phyloP scores from a whole-genome alignment of 1,140 invertebrate genomes.

The Lucilia cuprina region DNA sequence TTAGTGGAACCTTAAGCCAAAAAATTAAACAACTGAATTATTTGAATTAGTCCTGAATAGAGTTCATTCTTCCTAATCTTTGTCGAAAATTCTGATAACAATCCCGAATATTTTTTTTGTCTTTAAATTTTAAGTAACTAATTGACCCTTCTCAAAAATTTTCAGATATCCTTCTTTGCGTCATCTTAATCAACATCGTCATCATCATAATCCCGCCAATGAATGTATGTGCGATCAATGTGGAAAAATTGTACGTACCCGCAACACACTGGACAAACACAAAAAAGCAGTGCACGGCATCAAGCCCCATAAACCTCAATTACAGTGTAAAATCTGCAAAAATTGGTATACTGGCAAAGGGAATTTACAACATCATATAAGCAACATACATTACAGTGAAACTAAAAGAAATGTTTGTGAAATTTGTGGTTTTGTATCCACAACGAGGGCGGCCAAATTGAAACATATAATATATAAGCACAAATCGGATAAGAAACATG shows the following conservation, averaged over 20 bases:
- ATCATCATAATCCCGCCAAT: background rate
- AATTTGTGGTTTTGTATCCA: slow-evolving; percentile 43
- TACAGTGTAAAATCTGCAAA: background rate
- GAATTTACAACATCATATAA: background rate
- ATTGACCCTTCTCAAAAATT: background rate
- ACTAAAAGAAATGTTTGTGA: slow-evolving; percentile 5
- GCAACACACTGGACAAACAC: background rate
- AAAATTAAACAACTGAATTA: no score
- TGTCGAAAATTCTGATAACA: no score
- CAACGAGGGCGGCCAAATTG: slow-evolving; percentile 50
- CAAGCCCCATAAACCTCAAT: background rate
- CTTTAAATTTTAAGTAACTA: no score
- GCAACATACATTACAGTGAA: slow-evolving; percentile 11
- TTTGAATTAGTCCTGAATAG: no score
- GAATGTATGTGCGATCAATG: background rate
- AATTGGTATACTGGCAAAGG: background rate
- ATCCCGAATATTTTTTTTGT: no score
- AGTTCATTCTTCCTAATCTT: no score
- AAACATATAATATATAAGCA: slow-evolving; percentile 54
- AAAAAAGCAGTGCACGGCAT: background rate
- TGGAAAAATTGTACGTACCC: background rate
- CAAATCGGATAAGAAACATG: slow-evolving; percentile 46
- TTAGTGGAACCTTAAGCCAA: no score
- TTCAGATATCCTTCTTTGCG: background rate
- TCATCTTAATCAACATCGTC: background rate